Conservation (phyloP, 1,140 invertebrate genomes). For the Oscheius sp. region DNA sequence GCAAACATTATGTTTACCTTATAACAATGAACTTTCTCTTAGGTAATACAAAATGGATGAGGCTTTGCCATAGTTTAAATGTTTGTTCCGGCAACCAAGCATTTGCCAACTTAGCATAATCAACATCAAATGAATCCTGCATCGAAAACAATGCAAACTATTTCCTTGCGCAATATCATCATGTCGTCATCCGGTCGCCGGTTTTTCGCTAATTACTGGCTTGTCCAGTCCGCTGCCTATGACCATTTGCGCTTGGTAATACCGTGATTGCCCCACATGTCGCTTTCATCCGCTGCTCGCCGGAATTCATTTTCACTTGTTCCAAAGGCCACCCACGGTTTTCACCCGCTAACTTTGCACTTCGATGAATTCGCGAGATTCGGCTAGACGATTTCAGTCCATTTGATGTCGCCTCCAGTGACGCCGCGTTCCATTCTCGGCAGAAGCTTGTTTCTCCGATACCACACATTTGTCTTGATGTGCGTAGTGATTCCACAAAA, state of each 20-base stretch:
- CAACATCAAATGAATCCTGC: not conserved
- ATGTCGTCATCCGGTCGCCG: too few relatives aligned
- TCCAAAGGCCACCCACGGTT: not conserved
- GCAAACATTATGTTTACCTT: too few relatives aligned
- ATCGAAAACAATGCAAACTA: not conserved
- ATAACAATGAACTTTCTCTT: too few relatives aligned
- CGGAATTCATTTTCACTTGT: not conserved
- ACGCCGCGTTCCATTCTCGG: not conserved
- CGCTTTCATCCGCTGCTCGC: not conserved
- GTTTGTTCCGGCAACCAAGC: not conserved
- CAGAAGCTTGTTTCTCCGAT: not conserved
- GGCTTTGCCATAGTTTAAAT: too few relatives aligned
- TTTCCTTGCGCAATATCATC: not conserved
- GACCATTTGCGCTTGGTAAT: not conserved
- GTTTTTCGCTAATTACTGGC: not conserved
- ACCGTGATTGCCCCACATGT: constrained; percentile 3
- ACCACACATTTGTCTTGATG: not conserved
- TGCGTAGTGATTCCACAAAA: not conserved
- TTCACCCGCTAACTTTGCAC: not conserved
- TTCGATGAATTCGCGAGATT: not conserved
- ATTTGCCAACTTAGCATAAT: not conserved
- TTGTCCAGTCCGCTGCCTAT: not conserved
- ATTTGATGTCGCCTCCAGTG: not conserved
- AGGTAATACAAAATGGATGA: too few relatives aligned
- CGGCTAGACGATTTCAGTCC: not conserved